A percentile compares a stretch with the other conserved stretches of the same genome.
Conservation (phyloP, 1,140 invertebrate species). For the Archegozetes longisetosus region DNA sequence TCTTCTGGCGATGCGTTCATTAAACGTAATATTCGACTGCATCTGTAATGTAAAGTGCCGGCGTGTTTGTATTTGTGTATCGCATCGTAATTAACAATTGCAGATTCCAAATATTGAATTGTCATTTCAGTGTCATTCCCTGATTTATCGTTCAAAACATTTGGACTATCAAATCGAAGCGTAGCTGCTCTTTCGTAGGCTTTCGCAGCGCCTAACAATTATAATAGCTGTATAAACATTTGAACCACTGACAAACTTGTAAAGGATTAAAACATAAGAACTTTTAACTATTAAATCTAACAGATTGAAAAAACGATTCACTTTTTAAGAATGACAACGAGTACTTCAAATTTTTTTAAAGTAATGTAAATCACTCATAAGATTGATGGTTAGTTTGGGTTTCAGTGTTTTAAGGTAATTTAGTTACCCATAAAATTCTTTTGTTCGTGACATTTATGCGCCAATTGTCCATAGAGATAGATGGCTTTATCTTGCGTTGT, state of each 20-base stretch:
- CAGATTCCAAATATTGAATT: conserved; percentile 7
- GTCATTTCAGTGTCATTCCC: background rate
- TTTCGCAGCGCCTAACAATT: conserved; percentile 8
- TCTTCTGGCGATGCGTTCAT: conserved; percentile 6
- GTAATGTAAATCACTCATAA: too few relatives aligned
- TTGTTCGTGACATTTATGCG: conserved; percentile 6
- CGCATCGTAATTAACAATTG: conserved; percentile 9
- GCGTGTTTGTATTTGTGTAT: conserved; percentile 13
- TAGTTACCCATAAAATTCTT: conserved; percentile 11
- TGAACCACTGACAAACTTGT: too few relatives aligned
- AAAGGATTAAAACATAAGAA: too few relatives aligned
- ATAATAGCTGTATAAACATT: background rate
- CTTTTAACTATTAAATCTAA: too few relatives aligned
- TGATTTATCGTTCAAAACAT: background rate
- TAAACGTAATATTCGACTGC: background rate
- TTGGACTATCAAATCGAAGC: background rate
- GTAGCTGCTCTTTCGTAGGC: conserved; percentile 10
- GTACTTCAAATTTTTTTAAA: too few relatives aligned
- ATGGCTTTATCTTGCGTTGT: conserved; percentile 11
- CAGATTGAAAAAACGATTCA: too few relatives aligned
- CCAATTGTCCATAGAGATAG: conserved; percentile 11
- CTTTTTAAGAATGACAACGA: too few relatives aligned
- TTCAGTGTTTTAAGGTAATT: too few relatives aligned
- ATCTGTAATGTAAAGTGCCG: conserved; percentile 11
- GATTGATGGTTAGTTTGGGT: too few relatives aligned